Evolutionary conservation across 2,113 vertebrate species (phyloP), one percentile per base, ranked within the genome.

Genomic region (Cebidichthys violaceus): DNA sequence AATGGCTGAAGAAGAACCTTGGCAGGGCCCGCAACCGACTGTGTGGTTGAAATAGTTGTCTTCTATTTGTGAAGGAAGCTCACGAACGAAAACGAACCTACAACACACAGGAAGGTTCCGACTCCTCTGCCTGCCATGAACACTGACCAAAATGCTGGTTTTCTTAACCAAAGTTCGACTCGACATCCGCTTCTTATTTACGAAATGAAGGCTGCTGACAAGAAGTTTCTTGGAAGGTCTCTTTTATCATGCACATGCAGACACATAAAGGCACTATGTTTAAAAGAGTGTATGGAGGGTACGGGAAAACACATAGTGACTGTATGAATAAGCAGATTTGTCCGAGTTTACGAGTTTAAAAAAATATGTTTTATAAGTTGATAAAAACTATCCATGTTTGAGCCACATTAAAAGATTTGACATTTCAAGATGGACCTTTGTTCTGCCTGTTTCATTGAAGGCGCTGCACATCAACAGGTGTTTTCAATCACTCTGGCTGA

Each of bases 1-100:
- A 61, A 76, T 29, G 8, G 62, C 50, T 31, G 11, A 60, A 85
- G 54, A 83, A 62, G 57, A 81, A 59, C 68, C 6, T 64, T 82
- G 79, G 68, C 41, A 50, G 15, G 0, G 20, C n/a, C 11, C 0
- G 2, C 27, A 43, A 55, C 24, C 29, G 9, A 68, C 1, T 31
- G 3, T 31, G 60, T 75, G 54, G 35, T 4, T 74, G 31, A 47
- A 73, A 66, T 20, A 22, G 8, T 52, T 52, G 18, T 22, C 18
- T 20, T 9, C 20, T 47, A 47, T 47, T 18, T 47, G 45, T 50
- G 60, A 68, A 69, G 22, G 35, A 74, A 35, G 11, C 24, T 47
- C 22, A 64, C 11, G 59, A 64, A 50, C 31, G n/a, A 4, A 50
- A 4, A 68, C 7, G 29, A 9, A 47, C 9, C 45, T 64, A 14